These are phyloP conservation scores for Notolabrus celidotus DNA, from an alignment of 2,797 vertebrate species.

Conservation along the genomic window DNA sequence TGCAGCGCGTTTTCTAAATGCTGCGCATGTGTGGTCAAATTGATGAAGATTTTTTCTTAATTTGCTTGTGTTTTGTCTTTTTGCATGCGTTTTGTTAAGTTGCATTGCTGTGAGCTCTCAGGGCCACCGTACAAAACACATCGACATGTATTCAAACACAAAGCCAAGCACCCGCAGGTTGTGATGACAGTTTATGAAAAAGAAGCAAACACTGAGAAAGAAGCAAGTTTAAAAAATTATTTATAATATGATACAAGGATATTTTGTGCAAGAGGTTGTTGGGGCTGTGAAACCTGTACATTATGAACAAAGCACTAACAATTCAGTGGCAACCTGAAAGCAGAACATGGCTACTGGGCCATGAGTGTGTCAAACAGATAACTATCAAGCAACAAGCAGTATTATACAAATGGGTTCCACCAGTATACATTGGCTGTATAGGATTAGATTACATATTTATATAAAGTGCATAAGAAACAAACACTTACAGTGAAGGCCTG, in stretches of 20 bases:
- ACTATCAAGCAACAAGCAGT: conserved; percentile 70
- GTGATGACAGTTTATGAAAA: conserved; percentile 48
- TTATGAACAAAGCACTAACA: conserved; percentile 85
- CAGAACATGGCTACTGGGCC: conserved; percentile 74
- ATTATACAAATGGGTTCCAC: conserved; percentile 78
- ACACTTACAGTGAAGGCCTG: conserved; percentile 84
- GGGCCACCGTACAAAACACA: too few relatives aligned
- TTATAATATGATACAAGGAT: conserved; percentile 99
- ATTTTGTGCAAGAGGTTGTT: conserved; percentile 97
- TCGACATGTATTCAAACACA: conserved; percentile 29
- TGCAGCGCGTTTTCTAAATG: too few relatives aligned
- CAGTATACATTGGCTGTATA: conserved; percentile 80
- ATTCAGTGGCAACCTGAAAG: conserved; percentile 79
- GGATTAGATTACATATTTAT: conserved; percentile 85
- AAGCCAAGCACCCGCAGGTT: conserved; percentile 9
- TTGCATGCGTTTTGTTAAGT: too few relatives aligned
- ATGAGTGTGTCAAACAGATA: conserved; percentile 71
- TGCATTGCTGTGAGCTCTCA: too few relatives aligned
- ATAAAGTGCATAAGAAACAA: conserved; percentile 95
- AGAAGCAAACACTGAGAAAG: conserved; percentile 53
- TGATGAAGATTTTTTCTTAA: too few relatives aligned
- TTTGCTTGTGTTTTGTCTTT: too few relatives aligned
- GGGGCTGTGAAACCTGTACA: conserved; percentile 90
- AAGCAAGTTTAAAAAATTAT: conserved; percentile 90
- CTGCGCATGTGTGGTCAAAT: too few relatives aligned